These are phyloP conservation scores for Sebastes baramenuke DNA, from an alignment of 2,797 vertebrate species.

Conservation along the genomic window DNA sequence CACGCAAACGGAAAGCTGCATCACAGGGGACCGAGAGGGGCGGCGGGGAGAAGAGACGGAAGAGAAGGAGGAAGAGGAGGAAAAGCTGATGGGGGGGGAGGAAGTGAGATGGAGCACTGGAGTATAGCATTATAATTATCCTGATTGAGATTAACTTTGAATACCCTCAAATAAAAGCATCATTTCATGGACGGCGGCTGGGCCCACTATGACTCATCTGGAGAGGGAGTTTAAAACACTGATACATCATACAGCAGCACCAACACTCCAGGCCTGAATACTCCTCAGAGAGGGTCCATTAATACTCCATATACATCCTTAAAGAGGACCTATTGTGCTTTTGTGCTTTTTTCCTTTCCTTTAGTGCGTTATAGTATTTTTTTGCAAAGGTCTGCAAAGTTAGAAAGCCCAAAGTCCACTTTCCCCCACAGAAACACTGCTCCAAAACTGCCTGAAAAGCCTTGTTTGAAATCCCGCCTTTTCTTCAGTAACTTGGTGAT, in stretches of 20 bases:
- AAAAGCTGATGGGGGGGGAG: constrained; percentile 46
- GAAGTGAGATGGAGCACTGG: constrained; percentile 59
- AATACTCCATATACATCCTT: constrained; percentile 45
- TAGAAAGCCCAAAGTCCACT: no score
- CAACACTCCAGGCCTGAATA: constrained; percentile 55
- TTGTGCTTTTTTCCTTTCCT: no score
- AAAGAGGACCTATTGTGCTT: no score
- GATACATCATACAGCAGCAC: constrained; percentile 52
- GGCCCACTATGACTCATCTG: constrained; percentile 70
- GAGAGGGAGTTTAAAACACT: constrained; percentile 61
- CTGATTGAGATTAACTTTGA: constrained; percentile 84
- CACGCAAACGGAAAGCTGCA: constrained; percentile 54
- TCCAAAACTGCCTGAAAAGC: no score
- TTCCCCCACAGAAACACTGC: no score
- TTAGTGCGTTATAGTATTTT: no score
- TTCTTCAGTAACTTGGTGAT: no score
- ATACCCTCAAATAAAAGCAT: constrained; percentile 77
- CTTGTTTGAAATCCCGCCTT: no score
- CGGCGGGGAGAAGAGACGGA: constrained; percentile 17
- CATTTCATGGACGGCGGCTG: constrained; percentile 67
- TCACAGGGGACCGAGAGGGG: constrained; percentile 45
- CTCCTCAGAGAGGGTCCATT: constrained; percentile 71
- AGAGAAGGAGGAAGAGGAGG: constrained; percentile 42
- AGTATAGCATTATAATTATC: constrained; percentile 77
- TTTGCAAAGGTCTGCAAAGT: no score